Evolutionary conservation across 2,797 vertebrate genomes (phyloP).

Genomic region (Pachyuromys duprasi): DNA sequence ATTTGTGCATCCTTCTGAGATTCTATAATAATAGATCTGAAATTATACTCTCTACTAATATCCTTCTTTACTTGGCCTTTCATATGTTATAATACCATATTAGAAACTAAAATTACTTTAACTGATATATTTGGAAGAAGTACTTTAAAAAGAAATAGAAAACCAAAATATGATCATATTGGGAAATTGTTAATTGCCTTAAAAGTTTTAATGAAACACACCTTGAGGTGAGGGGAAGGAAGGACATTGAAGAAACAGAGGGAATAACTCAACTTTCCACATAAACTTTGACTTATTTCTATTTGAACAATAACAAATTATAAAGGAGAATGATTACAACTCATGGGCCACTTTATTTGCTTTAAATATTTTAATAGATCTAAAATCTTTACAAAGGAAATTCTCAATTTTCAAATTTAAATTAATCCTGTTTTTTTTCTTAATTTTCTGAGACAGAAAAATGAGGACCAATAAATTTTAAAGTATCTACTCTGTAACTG

Average conservation of each 20-base stretch:
- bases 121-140: not conserved
- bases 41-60: not conserved
- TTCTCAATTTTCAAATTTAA: not conserved
- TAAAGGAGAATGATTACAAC: not conserved
- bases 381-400: not conserved
- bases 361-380: not conserved
- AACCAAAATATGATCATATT: not conserved
- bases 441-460: constrained; percentile 11
- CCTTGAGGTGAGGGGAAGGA: no score
- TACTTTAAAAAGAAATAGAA: not conserved
- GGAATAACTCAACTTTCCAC: not conserved
- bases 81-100: constrained; percentile 16
- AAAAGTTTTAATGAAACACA: not conserved
- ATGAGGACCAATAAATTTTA: not conserved
- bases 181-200: not conserved
- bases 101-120: constrained; percentile 42
- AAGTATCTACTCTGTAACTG: not conserved
- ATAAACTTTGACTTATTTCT: not conserved
- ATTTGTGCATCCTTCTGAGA: not conserved
- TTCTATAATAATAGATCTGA: not conserved
- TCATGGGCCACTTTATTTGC: not conserved
- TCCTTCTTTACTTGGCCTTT: not conserved
- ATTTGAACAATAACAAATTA: not conserved
- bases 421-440: not conserved
- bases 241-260: not conserved